A percentile compares a stretch with the other conserved stretches of the same genome.
These are phyloP conservation scores for Gerris lacustris DNA, from an alignment of 2,888 invertebrate genomes.

Conservation along the genomic window DNA sequence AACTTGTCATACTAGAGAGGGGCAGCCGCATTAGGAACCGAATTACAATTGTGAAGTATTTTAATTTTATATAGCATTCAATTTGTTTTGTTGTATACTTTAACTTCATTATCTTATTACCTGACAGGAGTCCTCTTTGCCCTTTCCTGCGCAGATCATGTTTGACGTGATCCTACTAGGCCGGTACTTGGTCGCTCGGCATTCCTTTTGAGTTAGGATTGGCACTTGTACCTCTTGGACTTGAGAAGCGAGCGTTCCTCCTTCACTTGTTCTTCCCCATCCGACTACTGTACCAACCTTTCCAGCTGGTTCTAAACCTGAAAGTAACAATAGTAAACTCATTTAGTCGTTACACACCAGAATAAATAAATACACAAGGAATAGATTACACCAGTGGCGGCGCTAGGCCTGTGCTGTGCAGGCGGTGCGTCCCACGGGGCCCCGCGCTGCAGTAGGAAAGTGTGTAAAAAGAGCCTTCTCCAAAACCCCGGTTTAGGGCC, in stretches of 20 bases:
- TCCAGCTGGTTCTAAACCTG: slow-evolving; percentile 51
- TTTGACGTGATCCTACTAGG: slow-evolving; percentile 68
- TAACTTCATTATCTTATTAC: slow-evolving; percentile 27
- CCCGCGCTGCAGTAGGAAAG: no score
- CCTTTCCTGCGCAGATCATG: slow-evolving; percentile 75
- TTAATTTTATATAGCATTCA: background rate
- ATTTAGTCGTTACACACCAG: background rate
- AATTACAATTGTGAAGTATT: no score
- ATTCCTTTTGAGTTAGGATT: slow-evolving; percentile 63
- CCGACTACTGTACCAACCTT: slow-evolving; percentile 68
- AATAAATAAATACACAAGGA: background rate
- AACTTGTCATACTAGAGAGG: no score
- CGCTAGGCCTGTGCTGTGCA: no score
- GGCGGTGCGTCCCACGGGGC: no score
- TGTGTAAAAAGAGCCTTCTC: no score
- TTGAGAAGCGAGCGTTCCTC: slow-evolving; percentile 62
- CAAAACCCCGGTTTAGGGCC: no score
- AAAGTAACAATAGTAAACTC: background rate
- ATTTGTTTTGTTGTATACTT: background rate
- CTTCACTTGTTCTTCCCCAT: slow-evolving; percentile 75
- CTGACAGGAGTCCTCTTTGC: slow-evolving; percentile 69
- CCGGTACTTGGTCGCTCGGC: slow-evolving; percentile 70
- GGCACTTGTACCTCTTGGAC: slow-evolving; percentile 78
- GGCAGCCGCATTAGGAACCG: no score
- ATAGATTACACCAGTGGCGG: no score